phyloP scores from a whole-genome alignment of 2,113 vertebrate species.

The Cygnus buccinator region DNA sequence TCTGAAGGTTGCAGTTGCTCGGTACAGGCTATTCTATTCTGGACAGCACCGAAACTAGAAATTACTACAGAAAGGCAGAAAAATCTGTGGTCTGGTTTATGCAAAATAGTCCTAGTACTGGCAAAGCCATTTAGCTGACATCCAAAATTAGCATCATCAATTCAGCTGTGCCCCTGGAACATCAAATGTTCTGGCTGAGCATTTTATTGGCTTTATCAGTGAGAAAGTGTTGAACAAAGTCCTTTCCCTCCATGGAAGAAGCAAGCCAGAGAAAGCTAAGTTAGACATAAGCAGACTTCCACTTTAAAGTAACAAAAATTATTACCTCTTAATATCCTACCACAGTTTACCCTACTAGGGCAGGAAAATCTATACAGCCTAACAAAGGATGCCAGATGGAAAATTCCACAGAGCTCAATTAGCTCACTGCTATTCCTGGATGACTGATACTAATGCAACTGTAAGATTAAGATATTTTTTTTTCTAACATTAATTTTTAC shows the following conservation, averaged over 20 bases:
- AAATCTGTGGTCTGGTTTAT: background rate
- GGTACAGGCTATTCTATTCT: background rate
- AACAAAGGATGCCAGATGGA: slow-evolving; percentile 67
- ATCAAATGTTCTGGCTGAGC: background rate
- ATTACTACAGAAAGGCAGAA: background rate
- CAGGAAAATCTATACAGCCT: slow-evolving; percentile 40
- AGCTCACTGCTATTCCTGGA: slow-evolving; percentile 45
- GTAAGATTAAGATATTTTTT: background rate
- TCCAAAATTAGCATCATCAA: background rate
- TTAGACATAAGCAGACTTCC: slow-evolving; percentile 5
- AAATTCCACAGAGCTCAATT: slow-evolving; percentile 71
- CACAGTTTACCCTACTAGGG: slow-evolving; percentile 35
- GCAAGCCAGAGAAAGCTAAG: background rate
- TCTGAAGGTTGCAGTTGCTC: background rate
- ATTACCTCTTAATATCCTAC: slow-evolving; percentile 54
- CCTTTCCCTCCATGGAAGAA: background rate
- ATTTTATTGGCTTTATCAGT: background rate
- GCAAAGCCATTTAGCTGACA: background rate
- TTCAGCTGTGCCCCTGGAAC: background rate
- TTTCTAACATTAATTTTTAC: background rate
- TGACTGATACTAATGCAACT: slow-evolving; percentile 33
- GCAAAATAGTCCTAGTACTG: background rate
- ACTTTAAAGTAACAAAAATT: slow-evolving; percentile 32
- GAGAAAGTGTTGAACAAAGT: background rate
- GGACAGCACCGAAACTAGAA: background rate